Base-by-base conservation (phyloP, 2,113 vertebrate genomes). In the Leptobrachium ailaonicum region DNA sequence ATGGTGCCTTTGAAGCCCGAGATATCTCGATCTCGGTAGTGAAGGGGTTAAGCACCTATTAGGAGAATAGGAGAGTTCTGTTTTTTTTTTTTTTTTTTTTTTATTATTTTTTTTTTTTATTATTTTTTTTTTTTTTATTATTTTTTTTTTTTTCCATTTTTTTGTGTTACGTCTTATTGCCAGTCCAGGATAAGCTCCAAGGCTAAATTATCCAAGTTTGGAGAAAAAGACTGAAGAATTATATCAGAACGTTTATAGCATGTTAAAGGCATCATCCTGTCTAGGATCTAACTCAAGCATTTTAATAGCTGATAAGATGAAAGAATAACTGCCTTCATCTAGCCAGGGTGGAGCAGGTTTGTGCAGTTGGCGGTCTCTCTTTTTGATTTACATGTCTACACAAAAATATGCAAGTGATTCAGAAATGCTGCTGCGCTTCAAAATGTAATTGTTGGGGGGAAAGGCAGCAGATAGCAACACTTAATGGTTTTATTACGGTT, bases 291-390 rank as follows among this genome's bases (percentile, higher is more conserved):
- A 83, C 83, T 83, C 85, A 91, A 87, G 91, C 90, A 88, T 88
- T 89, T 32, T 91, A 90, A 90, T 88, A 88, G 75, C 86, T 87
- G 88, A 92, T 87, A 90, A 89, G 87, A 58, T 72, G 83, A 88
- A 86, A 87, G 85, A 90, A 89, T 89, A 88, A 85, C 73, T 89
- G 83, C 73, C 84, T 88, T 82, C 81, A 73, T 84, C 73, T 76
- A 86, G 62, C 43, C 82, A 82, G 87, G 85, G 83, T 86, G 84
- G 82, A 87, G 87, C 88, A 89, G 86, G 88, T 88, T 90, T 88
- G 82, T 89, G 89, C 87, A 91, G 80, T 88, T 84, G 85, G 84
- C 80, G 71, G 41, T 86, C 81, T 82, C 71, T 67, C 64, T 32
- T 84, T 83, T 85, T 79, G 83, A 85, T 85, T 87, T 82, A 82